A percentile compares a stretch with the other conserved stretches of the same genome.
These are phyloP conservation scores for Sebastes taczanowskii DNA, from an alignment of 2,797 vertebrate genomes.

Conservation along the genomic window DNA sequence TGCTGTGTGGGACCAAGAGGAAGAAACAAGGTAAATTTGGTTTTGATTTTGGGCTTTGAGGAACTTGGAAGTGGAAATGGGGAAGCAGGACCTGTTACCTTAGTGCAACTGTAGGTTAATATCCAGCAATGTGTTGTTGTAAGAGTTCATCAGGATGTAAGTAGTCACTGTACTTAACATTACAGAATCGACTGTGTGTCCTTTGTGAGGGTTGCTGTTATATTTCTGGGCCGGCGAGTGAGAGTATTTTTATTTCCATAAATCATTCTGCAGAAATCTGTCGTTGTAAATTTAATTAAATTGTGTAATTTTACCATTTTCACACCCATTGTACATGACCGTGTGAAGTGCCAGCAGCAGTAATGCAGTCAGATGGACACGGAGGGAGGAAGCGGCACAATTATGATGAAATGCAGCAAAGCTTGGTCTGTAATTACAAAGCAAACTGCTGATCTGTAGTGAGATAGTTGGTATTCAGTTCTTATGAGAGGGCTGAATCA, in stretches of 20 bases:
- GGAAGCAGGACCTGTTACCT: conserved; percentile 52
- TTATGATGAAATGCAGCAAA: conserved; percentile 69
- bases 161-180: neutral
- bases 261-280: neutral
- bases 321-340: neutral
- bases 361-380: conserved; percentile 13
- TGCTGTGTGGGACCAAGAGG: conserved; percentile 88
- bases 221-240: neutral
- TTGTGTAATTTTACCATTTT: conserved; percentile 1
- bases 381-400: conserved; percentile 63
- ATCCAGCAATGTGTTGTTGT: neutral
- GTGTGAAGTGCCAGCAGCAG: conserved; percentile 18
- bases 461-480: conserved; percentile 50
- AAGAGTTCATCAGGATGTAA: neutral
- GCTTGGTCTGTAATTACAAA: conserved; percentile 67
- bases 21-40: conserved; percentile 85
- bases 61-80: conserved; percentile 47
- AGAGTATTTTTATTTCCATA: neutral
- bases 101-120: conserved; percentile 8
- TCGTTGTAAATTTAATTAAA: neutral
- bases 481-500: conserved; percentile 44
- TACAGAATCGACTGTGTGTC: neutral
- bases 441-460: conserved; percentile 69
- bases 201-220: neutral
- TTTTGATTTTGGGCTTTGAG: conserved; percentile 32